Evolutionary conservation across 2,797 vertebrate species (phyloP).

Genomic region (Rhabdophis nuchalis): DNA sequence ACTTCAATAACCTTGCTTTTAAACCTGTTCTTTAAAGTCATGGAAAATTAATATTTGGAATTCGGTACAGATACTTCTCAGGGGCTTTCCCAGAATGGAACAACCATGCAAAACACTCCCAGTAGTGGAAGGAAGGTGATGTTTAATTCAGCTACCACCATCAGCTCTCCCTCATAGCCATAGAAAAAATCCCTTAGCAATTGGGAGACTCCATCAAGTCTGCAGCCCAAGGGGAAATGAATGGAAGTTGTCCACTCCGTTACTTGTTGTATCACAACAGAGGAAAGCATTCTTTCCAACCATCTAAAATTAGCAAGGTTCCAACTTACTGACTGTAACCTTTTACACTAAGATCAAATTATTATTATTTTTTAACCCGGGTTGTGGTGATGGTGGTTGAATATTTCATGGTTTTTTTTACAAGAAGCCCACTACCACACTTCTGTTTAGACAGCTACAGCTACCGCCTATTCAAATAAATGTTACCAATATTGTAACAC

Average conservation of each 20-base stretch:
- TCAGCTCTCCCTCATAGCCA: no score
- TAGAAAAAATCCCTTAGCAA: no score
- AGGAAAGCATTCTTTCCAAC: not conserved
- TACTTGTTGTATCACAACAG: not conserved
- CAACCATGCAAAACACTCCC: not conserved
- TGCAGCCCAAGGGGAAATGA: not conserved
- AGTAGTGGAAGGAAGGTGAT: not conserved
- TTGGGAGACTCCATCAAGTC: not conserved
- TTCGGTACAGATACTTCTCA: not conserved
- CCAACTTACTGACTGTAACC: not conserved
- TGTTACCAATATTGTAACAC: not conserved
- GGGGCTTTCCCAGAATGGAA: not conserved
- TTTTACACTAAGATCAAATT: not conserved
- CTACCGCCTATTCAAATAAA: not conserved
- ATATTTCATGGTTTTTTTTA: not conserved
- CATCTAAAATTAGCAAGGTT: not conserved
- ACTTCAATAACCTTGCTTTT: constrained; percentile 51
- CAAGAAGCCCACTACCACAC: not conserved
- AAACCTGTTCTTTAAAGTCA: constrained; percentile 50
- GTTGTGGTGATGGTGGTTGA: not conserved
- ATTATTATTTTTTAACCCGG: not conserved
- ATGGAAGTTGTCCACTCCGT: not conserved
- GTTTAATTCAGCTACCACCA: not conserved
- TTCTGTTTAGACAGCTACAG: not conserved
- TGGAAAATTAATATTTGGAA: constrained; percentile 9